phyloP scores from a whole-genome alignment of 2,113 vertebrate species.

The Fulica atra region DNA sequence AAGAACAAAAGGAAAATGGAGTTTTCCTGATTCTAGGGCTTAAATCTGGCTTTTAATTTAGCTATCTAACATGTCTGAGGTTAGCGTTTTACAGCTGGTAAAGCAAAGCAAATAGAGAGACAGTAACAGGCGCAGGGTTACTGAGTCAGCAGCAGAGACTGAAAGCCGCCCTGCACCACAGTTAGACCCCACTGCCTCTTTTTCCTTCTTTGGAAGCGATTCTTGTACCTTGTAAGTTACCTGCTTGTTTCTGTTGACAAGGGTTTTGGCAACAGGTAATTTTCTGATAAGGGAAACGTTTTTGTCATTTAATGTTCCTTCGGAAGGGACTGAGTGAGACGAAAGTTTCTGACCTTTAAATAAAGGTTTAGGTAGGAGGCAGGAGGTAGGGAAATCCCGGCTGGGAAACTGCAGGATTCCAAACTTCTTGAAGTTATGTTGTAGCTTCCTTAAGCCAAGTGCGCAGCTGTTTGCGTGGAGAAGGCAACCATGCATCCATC shows the following conservation, averaged over 20 bases:
- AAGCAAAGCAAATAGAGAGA: background rate
- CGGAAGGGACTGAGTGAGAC: background rate
- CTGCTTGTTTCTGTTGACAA: background rate
- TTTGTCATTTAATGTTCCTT: background rate
- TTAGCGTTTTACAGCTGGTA: background rate
- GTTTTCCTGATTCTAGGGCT: background rate
- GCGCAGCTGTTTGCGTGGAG: background rate
- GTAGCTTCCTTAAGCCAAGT: background rate
- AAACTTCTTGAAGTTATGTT: background rate
- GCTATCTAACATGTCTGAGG: background rate
- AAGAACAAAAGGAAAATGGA: background rate
- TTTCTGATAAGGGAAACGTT: background rate
- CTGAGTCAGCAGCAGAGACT: background rate
- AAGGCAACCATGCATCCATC: background rate
- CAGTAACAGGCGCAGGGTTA: background rate
- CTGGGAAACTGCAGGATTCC: background rate
- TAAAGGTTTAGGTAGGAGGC: background rate
- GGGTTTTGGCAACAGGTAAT: background rate
- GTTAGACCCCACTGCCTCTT: background rate
- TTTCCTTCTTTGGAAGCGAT: background rate
- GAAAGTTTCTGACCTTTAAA: background rate
- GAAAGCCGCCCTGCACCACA: background rate
- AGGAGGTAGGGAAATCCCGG: background rate
- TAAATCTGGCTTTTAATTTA: background rate
- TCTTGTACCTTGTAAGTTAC: background rate